These are phyloP conservation scores for Pararge aegeria DNA, from an alignment of 1,140 invertebrate genomes.

Conservation along the genomic window DNA sequence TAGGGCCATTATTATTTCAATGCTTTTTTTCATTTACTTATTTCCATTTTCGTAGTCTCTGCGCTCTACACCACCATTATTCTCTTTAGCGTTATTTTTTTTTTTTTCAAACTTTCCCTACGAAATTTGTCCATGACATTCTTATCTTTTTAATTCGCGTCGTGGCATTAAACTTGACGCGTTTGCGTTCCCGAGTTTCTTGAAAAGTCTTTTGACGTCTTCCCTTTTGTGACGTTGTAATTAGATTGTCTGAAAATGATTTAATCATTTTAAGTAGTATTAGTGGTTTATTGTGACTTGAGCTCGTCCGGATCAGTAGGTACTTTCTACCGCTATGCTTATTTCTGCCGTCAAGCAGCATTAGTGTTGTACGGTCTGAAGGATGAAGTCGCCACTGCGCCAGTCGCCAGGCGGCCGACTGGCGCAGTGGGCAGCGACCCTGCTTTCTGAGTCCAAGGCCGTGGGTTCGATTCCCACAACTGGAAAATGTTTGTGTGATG, in stretches of 20 bases:
- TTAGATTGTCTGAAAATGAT: not conserved
- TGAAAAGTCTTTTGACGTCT: not conserved
- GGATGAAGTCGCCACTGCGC: no score
- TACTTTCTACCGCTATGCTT: no score
- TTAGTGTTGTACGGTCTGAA: no score
- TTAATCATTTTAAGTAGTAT: not conserved
- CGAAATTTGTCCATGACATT: constrained; percentile 17
- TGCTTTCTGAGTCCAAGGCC: no score
- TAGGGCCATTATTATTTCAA: constrained; percentile 23
- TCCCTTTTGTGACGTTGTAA: not conserved
- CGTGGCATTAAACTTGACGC: constrained; percentile 16
- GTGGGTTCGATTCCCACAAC: no score
- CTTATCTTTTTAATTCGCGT: constrained; percentile 25
- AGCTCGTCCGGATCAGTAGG: not conserved
- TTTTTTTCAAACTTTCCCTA: not conserved
- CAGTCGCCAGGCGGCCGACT: no score
- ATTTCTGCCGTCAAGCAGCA: no score
- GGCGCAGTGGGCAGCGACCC: no score
- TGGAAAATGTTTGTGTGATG: no score
- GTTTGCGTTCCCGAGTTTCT: not conserved
- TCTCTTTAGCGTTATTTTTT: constrained; percentile 11
- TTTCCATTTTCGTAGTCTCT: constrained; percentile 23
- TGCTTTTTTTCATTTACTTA: constrained; percentile 2
- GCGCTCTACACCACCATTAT: not conserved
- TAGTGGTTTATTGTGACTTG: not conserved